Conservation (phyloP, 2,888 invertebrate species). For the Colostygia pectinataria region DNA sequence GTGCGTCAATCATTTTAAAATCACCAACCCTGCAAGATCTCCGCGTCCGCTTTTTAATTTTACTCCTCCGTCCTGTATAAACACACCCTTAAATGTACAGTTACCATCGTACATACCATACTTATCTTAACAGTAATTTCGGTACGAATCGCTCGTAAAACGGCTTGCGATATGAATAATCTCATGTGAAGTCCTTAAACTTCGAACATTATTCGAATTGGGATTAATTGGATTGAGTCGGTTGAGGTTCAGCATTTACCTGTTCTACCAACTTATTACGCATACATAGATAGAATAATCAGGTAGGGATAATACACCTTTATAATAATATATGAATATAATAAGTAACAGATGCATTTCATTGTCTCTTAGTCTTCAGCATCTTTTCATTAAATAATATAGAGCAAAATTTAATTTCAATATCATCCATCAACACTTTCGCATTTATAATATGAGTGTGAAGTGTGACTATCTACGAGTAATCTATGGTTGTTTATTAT, state of each 20-base stretch:
- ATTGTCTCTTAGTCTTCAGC: too few relatives aligned
- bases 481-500: too few relatives aligned
- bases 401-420: too few relatives aligned
- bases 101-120: constrained; percentile 28
- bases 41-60: constrained; percentile 71
- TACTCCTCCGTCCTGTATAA: constrained; percentile 68
- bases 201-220: constrained; percentile 32
- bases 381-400: too few relatives aligned
- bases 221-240: constrained; percentile 18
- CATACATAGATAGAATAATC: not conserved
- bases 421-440: too few relatives aligned
- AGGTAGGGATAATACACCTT: too few relatives aligned
- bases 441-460: too few relatives aligned
- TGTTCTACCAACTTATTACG: not conserved
- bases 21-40: constrained; percentile 51
- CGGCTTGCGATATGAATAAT: constrained; percentile 31
- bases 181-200: constrained; percentile 33
- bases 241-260: constrained; percentile 1
- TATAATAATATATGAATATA: too few relatives aligned
- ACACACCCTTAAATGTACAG: constrained; percentile 59
- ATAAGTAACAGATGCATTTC: too few relatives aligned
- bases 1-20: constrained; percentile 15
- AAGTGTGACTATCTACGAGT: too few relatives aligned
- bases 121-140: constrained; percentile 36
- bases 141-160: constrained; percentile 32